phyloP scores from a whole-genome alignment of 2,797 vertebrate species.

The Acomys russatus region DNA sequence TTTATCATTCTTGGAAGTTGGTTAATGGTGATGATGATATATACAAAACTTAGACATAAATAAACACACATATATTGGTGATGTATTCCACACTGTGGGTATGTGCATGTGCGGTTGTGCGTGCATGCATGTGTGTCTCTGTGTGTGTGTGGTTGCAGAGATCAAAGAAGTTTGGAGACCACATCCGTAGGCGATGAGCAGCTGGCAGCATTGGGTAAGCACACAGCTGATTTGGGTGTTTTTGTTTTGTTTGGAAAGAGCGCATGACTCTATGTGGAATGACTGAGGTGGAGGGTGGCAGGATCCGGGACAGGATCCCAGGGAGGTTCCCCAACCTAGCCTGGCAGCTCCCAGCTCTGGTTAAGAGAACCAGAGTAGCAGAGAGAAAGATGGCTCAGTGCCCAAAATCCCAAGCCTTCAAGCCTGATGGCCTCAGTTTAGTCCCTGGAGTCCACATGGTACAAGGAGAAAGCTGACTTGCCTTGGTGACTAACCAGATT shows the following conservation, averaged over 20 bases:
- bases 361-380: background rate
- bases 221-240: background rate
- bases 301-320: background rate
- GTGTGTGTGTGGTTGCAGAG: background rate
- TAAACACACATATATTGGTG: background rate
- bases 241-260: conserved; percentile 33
- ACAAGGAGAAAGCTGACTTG: background rate
- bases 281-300: background rate
- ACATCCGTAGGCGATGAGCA: background rate
- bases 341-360: background rate
- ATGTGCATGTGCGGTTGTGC: background rate
- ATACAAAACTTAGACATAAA: background rate
- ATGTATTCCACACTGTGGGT: background rate
- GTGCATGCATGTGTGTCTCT: background rate
- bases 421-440: background rate
- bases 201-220: background rate
- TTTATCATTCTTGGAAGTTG: background rate
- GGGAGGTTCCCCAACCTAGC: background rate
- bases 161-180: conserved; percentile 4
- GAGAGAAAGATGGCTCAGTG: background rate
- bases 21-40: background rate
- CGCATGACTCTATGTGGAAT: background rate
- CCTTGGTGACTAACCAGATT: background rate
- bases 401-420: background rate
- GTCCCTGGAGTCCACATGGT: too few species aligned